phyloP scores from a whole-genome alignment of 2,888 invertebrate genomes.

The Pammene fasciana region DNA sequence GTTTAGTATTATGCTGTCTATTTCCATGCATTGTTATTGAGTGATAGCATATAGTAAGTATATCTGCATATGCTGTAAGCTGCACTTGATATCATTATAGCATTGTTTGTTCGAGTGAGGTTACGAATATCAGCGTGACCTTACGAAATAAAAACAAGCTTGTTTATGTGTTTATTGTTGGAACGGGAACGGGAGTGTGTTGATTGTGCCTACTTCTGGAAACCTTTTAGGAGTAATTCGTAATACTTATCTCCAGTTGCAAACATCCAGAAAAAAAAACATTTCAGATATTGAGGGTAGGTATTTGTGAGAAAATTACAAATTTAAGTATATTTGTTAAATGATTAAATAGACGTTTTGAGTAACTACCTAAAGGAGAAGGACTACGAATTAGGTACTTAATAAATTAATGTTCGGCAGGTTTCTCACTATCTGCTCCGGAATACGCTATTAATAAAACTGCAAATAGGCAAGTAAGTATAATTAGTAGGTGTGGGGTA shows the following conservation, averaged over 20 bases:
- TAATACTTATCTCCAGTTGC: neutral
- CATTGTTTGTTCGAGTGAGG: constrained; percentile 59
- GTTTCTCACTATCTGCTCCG: too few relatives aligned
- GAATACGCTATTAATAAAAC: too few relatives aligned
- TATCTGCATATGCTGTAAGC: neutral
- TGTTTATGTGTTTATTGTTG: constrained; percentile 43
- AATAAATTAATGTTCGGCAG: too few relatives aligned
- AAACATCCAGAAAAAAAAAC: neutral
- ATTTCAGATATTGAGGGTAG: too few relatives aligned
- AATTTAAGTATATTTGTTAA: too few relatives aligned
- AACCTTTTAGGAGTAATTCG: neutral
- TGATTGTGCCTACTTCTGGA: constrained; percentile 7
- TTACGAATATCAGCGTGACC: constrained; percentile 59
- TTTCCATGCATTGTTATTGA: constrained; percentile 33
- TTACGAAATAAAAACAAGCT: constrained; percentile 50
- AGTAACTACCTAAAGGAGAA: too few relatives aligned
- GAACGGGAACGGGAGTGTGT: constrained; percentile 8
- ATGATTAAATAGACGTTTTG: too few relatives aligned
- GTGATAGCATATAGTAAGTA: constrained; percentile 11
- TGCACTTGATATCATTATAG: constrained; percentile 51
- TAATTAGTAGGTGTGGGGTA: too few relatives aligned
- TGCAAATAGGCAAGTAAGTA: too few relatives aligned
- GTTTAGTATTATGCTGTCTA: constrained; percentile 31
- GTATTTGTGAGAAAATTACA: too few relatives aligned
- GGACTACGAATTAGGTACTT: too few relatives aligned